Conservation (phyloP, 2,797 vertebrate species). For the Meriones psammophilus region DNA sequence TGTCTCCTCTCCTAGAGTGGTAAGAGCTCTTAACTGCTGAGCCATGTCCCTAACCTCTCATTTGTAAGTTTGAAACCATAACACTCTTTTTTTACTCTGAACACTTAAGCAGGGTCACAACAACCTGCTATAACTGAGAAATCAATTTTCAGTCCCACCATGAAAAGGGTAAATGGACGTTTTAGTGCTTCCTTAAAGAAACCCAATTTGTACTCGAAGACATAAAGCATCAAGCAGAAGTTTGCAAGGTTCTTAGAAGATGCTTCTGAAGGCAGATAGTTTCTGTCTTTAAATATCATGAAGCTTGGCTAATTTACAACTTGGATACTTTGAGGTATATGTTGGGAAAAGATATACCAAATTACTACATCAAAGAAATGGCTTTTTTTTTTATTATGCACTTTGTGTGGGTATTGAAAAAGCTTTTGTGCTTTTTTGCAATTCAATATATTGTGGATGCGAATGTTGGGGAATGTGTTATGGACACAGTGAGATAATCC, state of each 20-base stretch:
- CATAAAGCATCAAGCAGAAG: conserved; percentile 55
- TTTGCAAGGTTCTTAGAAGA: conserved; percentile 68
- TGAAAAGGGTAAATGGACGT: conserved; percentile 47
- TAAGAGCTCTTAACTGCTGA: neutral
- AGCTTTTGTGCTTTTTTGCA: neutral
- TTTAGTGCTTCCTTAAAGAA: conserved; percentile 56
- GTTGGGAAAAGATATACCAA: neutral
- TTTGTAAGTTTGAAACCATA: conserved; percentile 52
- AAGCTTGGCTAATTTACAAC: conserved; percentile 51
- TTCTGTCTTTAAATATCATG: conserved; percentile 53
- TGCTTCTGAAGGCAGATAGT: conserved; percentile 58
- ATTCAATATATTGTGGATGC: neutral
- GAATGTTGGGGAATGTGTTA: neutral
- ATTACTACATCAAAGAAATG: conserved; percentile 61
- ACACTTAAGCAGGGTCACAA: neutral
- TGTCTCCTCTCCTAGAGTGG: neutral
- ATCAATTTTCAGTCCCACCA: conserved; percentile 62
- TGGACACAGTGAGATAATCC: neutral
- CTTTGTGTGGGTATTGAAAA: conserved; percentile 51
- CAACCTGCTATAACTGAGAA: conserved; percentile 53
- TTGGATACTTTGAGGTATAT: conserved; percentile 58
- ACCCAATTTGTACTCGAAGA: conserved; percentile 71
- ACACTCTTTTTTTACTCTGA: neutral
- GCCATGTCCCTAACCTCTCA: neutral
- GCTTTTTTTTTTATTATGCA: conserved; percentile 1